Base-by-base conservation (phyloP, 1,140 invertebrate genomes). In the Sarcophaga bullata region DNA sequence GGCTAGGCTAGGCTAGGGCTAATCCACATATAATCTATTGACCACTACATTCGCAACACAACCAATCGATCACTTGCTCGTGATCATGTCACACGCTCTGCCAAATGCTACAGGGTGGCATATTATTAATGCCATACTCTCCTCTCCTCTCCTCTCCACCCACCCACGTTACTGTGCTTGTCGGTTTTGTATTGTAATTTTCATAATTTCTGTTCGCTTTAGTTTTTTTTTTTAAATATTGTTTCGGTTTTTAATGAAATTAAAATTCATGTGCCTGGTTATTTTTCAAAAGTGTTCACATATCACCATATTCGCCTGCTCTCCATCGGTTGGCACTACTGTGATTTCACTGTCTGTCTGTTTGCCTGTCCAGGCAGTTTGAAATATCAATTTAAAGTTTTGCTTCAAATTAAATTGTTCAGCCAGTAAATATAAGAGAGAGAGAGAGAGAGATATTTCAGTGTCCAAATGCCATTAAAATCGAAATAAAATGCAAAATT, bases 241-340 rank as follows among this genome's bases (percentile, higher is more conserved):
- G 75, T 50, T 48, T 52, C 48, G 49, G 49, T 25, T 47, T 78
- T 78, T 78, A 78, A 78, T 78, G 52, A 78, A 78, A 78, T 78
- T 78, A 50, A 78, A 78, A 78, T 78, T 78, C 75, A 78, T 78
- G n/a, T 78, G 75, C 75, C 49, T 19, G 19, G 49, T 52, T 50
- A 78, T 78, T 78, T 78, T 78, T 78, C 48, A 78, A 50, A 50
- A 25, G 25, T 78, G 75, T 68, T 7, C n/a, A 4, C 25, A 37
- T 4, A 19, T 46, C 46, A 47, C 13, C 46, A 25, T n/a, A n/a
- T n/a, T n/a, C 10, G 37, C 73, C 73, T 13, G 68, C 7, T 25
- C 68, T 73, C 37, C 25, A 19, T 73, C 25, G 8, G 10, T 73
- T 73, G 1, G 25, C 54, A 15, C 6, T n/a, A 2, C 25, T 2